phyloP scores from a whole-genome alignment of 1,140 invertebrate genomes.

The Megalopta genalis region DNA sequence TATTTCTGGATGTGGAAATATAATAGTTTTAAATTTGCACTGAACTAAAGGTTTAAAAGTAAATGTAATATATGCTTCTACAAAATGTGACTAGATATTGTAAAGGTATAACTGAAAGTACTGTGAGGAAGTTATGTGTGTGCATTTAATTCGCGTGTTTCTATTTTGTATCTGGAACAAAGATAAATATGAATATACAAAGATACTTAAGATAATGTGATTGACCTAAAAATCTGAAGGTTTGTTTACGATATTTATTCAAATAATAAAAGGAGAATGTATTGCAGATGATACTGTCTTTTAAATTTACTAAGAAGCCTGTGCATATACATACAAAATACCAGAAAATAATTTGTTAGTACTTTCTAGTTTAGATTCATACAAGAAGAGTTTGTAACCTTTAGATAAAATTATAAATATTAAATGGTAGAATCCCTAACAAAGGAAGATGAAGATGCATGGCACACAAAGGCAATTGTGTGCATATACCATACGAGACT shows the following conservation, averaged over 20 bases:
- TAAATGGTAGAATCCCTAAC: not conserved
- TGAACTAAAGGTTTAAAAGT: too few relatives aligned
- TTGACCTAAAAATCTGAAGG: slow-evolving; percentile 13
- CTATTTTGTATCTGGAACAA: not conserved
- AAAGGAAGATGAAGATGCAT: not conserved
- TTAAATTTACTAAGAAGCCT: not conserved
- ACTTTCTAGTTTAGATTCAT: not conserved
- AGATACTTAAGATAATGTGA: slow-evolving; percentile 3
- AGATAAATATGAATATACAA: not conserved
- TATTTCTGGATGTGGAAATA: not conserved
- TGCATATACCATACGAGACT: not conserved
- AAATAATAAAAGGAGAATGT: not conserved
- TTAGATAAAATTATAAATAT: not conserved
- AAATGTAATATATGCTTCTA: not conserved
- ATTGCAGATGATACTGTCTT: not conserved
- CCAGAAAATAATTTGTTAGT: not conserved
- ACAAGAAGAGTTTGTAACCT: not conserved
- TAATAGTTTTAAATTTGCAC: too few relatives aligned
- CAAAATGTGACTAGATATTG: not conserved
- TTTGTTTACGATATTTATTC: not conserved
- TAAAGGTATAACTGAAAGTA: too few relatives aligned
- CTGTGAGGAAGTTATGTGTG: not conserved
- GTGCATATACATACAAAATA: not conserved
- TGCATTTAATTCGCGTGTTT: not conserved
- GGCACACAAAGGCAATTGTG: not conserved